Base-by-base conservation (phyloP, 2,888 invertebrate genomes). In the Drosophila demipolita region DNA sequence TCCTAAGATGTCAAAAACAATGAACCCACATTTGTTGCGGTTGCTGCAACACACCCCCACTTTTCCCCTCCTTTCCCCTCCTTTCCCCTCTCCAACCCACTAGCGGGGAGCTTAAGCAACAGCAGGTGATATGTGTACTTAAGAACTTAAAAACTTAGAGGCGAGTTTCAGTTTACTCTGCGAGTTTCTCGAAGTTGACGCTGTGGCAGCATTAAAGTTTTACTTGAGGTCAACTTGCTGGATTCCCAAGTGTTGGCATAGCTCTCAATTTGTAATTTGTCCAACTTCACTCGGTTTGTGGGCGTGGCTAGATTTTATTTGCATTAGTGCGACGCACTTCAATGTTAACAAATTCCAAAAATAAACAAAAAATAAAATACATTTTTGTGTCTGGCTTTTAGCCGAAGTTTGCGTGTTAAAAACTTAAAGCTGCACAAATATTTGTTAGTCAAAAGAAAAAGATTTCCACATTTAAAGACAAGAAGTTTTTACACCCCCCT, bases 191-290 rank as follows among this genome's bases (percentile, higher is more conserved):
- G 45, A 81, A 81, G 82, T 74, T 78, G 71, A 42, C 63, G 73
- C 66, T 84, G 79, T 57, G 78, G 85, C 67, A 66, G 85, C 81
- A 82, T 85, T 85, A 65, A 78, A 85, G 64, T 75, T 85, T 71
- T 11, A 68, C 67, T 70, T 67, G 74, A 74, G 81, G 84, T 80
- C 78, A 78, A 78, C 62, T 68, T 66, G 48, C 48, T 33, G 40
- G 61, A n/a, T 33, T 33, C 36, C 58, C 54, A 72, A 73, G 73
- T 83, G 70, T 83, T 77, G 82, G 71, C 83, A 71, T 48, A 54
- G 67, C 81, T 72, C 86, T 82, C 82, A 85, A 85, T 82, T 82
- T 82, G 86, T 85, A 82, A 85, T 82, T 82, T 82, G 83, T 69
- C 42, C 58, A 70, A 65, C 67, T 79, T 61, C 40, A 42, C 29